These are phyloP conservation scores for Argynnis bischoffii DNA, from an alignment of 2,888 invertebrate species.

Conservation along the genomic window DNA sequence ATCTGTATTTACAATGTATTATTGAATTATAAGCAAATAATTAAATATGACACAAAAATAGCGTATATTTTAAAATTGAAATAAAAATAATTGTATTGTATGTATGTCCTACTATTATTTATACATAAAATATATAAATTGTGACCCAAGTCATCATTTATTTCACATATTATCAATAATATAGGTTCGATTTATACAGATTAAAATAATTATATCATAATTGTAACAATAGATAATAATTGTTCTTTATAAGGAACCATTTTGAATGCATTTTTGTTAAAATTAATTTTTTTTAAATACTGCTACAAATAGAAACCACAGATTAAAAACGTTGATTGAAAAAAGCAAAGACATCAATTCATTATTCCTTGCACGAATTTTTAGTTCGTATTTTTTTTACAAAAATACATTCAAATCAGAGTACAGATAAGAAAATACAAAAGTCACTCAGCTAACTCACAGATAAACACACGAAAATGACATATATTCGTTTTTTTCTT, in stretches of 20 bases:
- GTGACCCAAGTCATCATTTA: conserved; percentile 2
- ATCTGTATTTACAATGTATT: conserved; percentile 21
- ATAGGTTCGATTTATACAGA: conserved; percentile 20
- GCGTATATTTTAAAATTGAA: background rate
- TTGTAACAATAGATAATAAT: conserved; percentile 15
- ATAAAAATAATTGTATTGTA: background rate
- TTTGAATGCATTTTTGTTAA: conserved; percentile 8
- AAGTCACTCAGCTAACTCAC: conserved; percentile 13
- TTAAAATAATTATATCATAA: conserved; percentile 9
- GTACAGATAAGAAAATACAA: conserved; percentile 7
- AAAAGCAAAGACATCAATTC: too few species aligned
- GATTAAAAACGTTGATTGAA: background rate
- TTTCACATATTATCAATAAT: conserved; percentile 1
- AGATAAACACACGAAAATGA: conserved; percentile 4
- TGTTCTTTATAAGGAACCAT: conserved; percentile 16
- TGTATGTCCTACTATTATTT: background rate
- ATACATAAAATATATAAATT: conserved; percentile 14
- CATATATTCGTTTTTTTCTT: background rate
- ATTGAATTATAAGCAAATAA: conserved; percentile 1
- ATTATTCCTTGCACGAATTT: too few species aligned
- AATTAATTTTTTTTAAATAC: too few species aligned
- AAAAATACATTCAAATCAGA: background rate
- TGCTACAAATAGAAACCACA: background rate
- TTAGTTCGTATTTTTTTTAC: too few species aligned
- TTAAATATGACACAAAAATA: conserved; percentile 1